Evolutionary conservation across 2,113 vertebrate species (phyloP), one percentile per base, ranked within the genome.

Genomic region (Syrrhaptes paradoxus): DNA sequence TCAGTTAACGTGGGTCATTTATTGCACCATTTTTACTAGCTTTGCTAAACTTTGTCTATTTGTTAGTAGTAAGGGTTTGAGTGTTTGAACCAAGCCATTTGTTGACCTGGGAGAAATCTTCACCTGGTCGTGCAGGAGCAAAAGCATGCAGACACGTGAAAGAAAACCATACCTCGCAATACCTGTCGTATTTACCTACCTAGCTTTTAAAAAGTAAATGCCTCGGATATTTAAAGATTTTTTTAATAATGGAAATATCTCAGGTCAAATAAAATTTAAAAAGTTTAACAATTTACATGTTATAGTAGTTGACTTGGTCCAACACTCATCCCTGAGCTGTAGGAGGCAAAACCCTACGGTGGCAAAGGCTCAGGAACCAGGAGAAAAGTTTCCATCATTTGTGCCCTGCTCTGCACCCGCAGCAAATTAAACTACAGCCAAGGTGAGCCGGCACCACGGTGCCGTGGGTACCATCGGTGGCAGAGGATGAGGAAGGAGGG

Each of bases 21-120:
- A 85, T 68, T 85, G 89, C 92, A 87, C 59, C 68, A n/a, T 80
- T 96, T 92, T 91, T 77, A 94, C 75, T 85, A 43, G 71, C 73
- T 94, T 85, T 87, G 90, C 78, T 95, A 79, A 85, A 62, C 72
- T 59, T 85, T 7, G 32, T 75, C 74, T 43, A 13, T 92, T 75
- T 84, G 79, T 92, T 77, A 21, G 76, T n/a, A 75, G 48, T 45
- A 59, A 93, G 26, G 48, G 78, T 31, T 72, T 68, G 72, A 20
- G 85, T 72, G 36, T 76, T 84, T 75, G 61, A 94, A 83, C 72
- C 85, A 85, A 94, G 41, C 59, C 41, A 38, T 87, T 89, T 75
- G 65, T 74, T 85, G 75, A 80, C 63, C 52, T 72, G 2, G 1
- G 76, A 51, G 87, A 85, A 93, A 84, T 11, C 86, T 41, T 38